These are phyloP conservation scores for Micrastur ruficollis DNA, from an alignment of 2,797 vertebrate genomes.

Conservation along the genomic window DNA sequence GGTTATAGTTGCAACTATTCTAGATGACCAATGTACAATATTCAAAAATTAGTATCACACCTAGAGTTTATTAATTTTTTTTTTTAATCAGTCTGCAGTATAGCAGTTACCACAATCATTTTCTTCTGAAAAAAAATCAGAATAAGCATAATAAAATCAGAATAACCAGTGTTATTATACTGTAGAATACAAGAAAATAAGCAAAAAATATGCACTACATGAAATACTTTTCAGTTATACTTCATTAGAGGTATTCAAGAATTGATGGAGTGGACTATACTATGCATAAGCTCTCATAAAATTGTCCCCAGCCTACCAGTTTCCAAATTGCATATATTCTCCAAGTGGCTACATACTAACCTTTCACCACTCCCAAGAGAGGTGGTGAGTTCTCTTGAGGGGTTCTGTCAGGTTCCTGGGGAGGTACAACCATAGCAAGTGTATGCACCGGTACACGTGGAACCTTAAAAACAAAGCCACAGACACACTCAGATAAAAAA, in stretches of 20 bases:
- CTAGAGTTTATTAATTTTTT: neutral
- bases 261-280: neutral
- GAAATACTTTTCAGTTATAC: neutral
- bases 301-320: neutral
- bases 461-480: slow-evolving; percentile 78
- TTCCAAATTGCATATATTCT: neutral
- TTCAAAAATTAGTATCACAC: neutral
- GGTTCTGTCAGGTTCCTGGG: slow-evolving; percentile 95
- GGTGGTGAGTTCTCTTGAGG: slow-evolving; percentile 88
- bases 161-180: neutral
- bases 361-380: slow-evolving; percentile 89
- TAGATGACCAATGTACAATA: neutral
- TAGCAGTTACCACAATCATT: neutral
- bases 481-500: slow-evolving; percentile 25
- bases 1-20: neutral
- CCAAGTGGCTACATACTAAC: slow-evolving; percentile 74
- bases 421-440: slow-evolving; percentile 97
- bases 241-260: neutral
- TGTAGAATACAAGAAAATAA: neutral
- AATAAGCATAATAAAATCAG: neutral
- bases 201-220: neutral
- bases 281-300: neutral
- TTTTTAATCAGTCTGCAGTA: neutral
- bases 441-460: slow-evolving; percentile 98
- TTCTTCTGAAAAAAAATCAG: neutral